Percentiles rank a stretch among this genome's conserved stretches.
These are phyloP conservation scores for Criorhina ranunculi DNA, from an alignment of 2,888 invertebrate genomes.

Conservation along the genomic window DNA sequence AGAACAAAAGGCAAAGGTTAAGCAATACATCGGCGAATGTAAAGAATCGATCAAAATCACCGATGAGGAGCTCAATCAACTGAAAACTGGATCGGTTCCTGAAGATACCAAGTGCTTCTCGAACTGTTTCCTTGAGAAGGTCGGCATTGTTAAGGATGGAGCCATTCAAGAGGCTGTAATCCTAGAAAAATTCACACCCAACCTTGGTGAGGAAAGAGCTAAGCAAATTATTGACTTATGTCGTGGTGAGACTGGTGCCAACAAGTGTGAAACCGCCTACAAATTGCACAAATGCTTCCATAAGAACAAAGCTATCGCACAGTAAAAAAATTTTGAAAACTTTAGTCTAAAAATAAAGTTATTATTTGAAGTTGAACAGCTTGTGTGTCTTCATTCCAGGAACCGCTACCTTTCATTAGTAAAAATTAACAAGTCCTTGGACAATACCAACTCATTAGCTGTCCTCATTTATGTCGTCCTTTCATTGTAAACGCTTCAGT, in stretches of 20 bases:
- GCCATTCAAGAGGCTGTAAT: conserved; percentile 78
- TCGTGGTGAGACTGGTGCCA: conserved; percentile 77
- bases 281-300: conserved; percentile 79
- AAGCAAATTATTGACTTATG: conserved; percentile 79
- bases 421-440: not conserved
- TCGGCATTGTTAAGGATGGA: conserved; percentile 79
- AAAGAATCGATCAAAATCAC: conserved; percentile 63
- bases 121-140: conserved; percentile 82
- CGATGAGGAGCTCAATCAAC: conserved; percentile 78
- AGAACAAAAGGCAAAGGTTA: conserved; percentile 80
- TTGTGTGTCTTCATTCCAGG: no score
- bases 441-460: conserved; percentile 30
- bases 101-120: conserved; percentile 80
- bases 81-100: conserved; percentile 79
- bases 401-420: no score
- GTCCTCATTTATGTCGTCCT: not conserved
- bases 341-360: conserved; percentile 37
- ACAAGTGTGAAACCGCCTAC: conserved; percentile 81
- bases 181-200: conserved; percentile 76
- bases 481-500: conserved; percentile 10
- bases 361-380: not conserved
- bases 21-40: conserved; percentile 78
- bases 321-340: conserved; percentile 4
- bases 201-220: conserved; percentile 79
- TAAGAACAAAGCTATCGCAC: conserved; percentile 67